phyloP scores from a whole-genome alignment of 2,113 vertebrate genomes.

The Peromyscus maniculatus region DNA sequence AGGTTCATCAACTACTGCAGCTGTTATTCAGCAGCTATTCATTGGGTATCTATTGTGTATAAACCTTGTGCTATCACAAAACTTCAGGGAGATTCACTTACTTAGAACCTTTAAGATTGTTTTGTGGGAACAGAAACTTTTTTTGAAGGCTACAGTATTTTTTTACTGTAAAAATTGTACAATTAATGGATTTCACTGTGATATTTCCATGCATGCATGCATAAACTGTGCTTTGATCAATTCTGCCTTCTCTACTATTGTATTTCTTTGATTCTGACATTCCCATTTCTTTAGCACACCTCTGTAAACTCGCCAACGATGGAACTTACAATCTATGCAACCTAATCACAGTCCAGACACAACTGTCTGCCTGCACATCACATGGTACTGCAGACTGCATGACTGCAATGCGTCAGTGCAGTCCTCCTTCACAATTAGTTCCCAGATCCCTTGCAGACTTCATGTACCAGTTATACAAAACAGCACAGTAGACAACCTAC shows the following conservation, averaged over 20 bases:
- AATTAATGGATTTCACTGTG: not conserved
- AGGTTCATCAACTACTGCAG: not conserved
- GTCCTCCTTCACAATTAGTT: not conserved
- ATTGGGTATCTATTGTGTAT: not conserved
- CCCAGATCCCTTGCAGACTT: not conserved
- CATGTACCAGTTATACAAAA: not conserved
- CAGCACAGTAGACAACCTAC: not conserved
- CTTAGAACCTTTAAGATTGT: constrained; percentile 30
- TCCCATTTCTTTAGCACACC: not conserved
- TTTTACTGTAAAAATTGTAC: not conserved
- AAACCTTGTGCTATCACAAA: not conserved
- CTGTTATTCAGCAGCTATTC: not conserved
- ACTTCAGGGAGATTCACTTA: constrained; percentile 23
- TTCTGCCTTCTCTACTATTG: not conserved
- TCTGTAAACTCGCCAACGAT: constrained; percentile 41
- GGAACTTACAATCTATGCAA: not conserved
- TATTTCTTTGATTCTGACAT: constrained; percentile 16
- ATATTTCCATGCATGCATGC: not conserved
- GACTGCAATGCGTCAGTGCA: constrained; percentile 4
- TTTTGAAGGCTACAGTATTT: constrained; percentile 35
- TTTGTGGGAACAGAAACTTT: not conserved
- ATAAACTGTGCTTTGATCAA: not conserved
- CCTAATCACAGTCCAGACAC: not conserved
- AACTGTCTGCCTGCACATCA: not conserved
- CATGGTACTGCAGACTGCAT: not conserved